phyloP scores from a whole-genome alignment of 2,888 invertebrate species.

The Drosophila aldrichi region DNA sequence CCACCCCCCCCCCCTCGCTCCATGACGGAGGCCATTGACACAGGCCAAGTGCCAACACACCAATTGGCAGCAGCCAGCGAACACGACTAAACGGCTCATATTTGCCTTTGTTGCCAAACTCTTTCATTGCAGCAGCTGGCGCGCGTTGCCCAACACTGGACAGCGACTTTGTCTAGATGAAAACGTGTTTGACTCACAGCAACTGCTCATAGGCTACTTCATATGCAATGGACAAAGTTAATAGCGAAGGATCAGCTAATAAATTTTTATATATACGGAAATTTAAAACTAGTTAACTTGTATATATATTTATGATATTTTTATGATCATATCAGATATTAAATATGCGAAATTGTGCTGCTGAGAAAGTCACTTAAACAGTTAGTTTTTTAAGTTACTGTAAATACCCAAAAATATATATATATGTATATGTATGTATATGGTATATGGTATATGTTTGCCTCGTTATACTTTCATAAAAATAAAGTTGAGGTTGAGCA shows the following conservation, averaged over 20 bases:
- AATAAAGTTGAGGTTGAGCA: not conserved
- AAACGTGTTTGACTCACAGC: not conserved
- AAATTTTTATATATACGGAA: too few relatives aligned
- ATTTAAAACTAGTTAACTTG: too few relatives aligned
- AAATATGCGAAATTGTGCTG: not conserved
- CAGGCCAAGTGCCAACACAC: conserved; percentile 30
- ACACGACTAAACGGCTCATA: not conserved
- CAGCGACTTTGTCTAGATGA: not conserved
- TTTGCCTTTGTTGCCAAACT: not conserved
- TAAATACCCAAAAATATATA: not conserved
- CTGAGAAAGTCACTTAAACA: not conserved
- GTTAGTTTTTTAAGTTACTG: not conserved
- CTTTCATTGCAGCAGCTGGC: not conserved
- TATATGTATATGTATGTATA: too few relatives aligned
- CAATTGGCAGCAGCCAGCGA: conserved; percentile 1
- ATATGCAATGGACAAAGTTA: too few relatives aligned
- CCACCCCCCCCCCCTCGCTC: not conserved
- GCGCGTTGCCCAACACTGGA: conserved; percentile 1
- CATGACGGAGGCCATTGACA: conserved; percentile 45
- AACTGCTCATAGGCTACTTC: too few relatives aligned
- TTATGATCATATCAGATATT: too few relatives aligned
- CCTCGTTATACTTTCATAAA: not conserved
- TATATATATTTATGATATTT: too few relatives aligned
- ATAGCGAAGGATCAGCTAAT: too few relatives aligned
- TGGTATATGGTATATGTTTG: not conserved